Evolutionary conservation across 2,797 vertebrate species (phyloP), one percentile per base, ranked within the genome.

Genomic region (Peromyscus melanophrys): DNA sequence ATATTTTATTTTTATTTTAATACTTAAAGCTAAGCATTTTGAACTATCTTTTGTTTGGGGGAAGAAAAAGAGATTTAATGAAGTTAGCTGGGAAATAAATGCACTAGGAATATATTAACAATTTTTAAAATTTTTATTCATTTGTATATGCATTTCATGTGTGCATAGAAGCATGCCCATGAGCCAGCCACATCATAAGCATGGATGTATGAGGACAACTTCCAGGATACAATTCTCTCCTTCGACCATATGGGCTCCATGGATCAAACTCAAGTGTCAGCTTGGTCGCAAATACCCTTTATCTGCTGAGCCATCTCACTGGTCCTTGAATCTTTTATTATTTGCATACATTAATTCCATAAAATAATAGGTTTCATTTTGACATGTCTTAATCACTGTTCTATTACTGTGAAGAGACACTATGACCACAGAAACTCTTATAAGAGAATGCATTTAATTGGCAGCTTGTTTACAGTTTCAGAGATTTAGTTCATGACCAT

Each of bases 51-150:
- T 85, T 34, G 77, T 61, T 46, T 89, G 4, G 76, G 67, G 40
- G 55, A 95, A 61, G 71, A 94, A 73, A 92, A 46, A 8, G 59
- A 89, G 4, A 40, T 73, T 89, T 88, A 90, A 71, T 86, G 75
- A 83, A 69, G 1, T 75, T 93, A 76, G 69, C 34, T 34, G 5
- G 9, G 0, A 10, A 31, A 92, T 49, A 73, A 90, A 65, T 73
- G 23, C 4, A 57, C 14, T 82, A 40, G n/a, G 12, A 77, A 16
- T 61, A 40, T 59, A 19, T 16, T 59, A 59, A 61, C 25, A 12
- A 49, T 37, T 49, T 67, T 55, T 17, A 13, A n/a, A 46, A 17
- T 3, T 17, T 37, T 55, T 52, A 34, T 8, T 65, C 29, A n/a
- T n/a, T 25, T 86, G 65, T 71, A 14, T 12, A 19, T 71, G 34